Percentiles rank a stretch among this genome's conserved stretches.
These are phyloP conservation scores for Neuroterus valhalla DNA, from an alignment of 1,140 invertebrate genomes.

Conservation along the genomic window DNA sequence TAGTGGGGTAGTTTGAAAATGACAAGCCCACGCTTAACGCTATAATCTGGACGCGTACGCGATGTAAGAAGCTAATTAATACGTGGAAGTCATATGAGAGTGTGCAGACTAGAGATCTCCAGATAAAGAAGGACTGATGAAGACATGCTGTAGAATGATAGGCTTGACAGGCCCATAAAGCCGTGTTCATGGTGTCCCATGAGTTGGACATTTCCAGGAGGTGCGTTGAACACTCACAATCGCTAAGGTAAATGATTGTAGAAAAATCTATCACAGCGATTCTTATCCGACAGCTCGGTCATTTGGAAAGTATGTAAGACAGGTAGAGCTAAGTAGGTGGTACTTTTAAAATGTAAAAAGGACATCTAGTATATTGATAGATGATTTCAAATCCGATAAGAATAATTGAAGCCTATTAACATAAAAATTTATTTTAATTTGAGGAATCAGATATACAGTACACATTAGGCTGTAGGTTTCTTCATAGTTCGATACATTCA, in stretches of 20 bases:
- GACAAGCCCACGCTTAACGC: slow-evolving; percentile 11
- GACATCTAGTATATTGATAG: neutral
- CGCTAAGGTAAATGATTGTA: neutral
- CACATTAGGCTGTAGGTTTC: too few relatives aligned
- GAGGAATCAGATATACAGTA: too few relatives aligned
- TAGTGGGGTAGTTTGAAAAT: slow-evolving; percentile 1
- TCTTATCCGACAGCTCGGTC: neutral
- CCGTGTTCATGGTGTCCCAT: neutral
- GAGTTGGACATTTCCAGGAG: neutral
- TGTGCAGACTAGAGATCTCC: slow-evolving; percentile 38
- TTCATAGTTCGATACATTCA: too few relatives aligned
- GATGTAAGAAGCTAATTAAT: slow-evolving; percentile 58
- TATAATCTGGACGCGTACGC: slow-evolving; percentile 24
- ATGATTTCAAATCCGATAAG: neutral
- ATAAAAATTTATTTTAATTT: neutral
- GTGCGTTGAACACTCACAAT: too few relatives aligned
- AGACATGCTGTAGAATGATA: slow-evolving; percentile 39
- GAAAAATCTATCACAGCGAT: slow-evolving; percentile 4
- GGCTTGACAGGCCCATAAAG: neutral
- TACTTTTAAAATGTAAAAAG: neutral
- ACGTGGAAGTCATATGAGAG: slow-evolving; percentile 60
- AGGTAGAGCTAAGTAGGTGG: neutral
- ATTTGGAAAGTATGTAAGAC: neutral
- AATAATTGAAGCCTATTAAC: neutral
- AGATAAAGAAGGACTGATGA: slow-evolving; percentile 53